Evolutionary conservation across 2,113 vertebrate genomes (phyloP), one percentile per base, ranked within the genome.

Genomic region (Ochotona princeps): DNA sequence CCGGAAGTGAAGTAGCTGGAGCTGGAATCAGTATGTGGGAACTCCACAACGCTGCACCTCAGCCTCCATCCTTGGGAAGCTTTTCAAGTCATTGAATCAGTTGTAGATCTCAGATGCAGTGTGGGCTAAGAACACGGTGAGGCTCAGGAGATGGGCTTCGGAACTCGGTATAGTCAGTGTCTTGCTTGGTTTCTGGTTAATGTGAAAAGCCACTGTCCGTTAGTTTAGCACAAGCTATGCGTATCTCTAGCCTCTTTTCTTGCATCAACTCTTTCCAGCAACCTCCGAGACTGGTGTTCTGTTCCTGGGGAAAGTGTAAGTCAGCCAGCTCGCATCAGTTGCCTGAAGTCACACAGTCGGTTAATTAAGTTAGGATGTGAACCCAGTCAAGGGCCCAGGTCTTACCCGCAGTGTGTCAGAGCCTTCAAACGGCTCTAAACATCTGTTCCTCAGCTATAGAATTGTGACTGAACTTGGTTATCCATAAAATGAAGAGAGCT

Each of bases 341-440:
- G 18, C 12, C 51, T 21, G 7, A 65, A 25, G 38, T 18, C 75
- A 63, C 65, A 79, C 7, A 75, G 32, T n/a, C 80, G 14, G n/a
- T 0, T 26, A 18, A 35, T 54, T n/a, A 13, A 26, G 60, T 21
- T 1, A 28, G 74, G 67, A 30, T 44, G 79, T 65, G 69, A 94
- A n/a, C 12, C 23, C 32, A n/a, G 4, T 10, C 3, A 7, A 18
- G 76, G 13, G 4, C 8, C 38, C 13, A 0, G 0, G 26, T 0
- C 80, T 20, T 32, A 28, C 10, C 10, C 3, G n/a, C 54, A 61
- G 4, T 13, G 4, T 17, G 15, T 9, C 3, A 26, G 20, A 3
- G 28, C 51, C 44, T 61, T 63, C 13, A 74, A 26, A 38, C 51
- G 17, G 23, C 23, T 7, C 21, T 5, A 12, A n/a, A 11, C 3